These are phyloP conservation scores for Lagenorhynchus albirostris DNA, from an alignment of 2,113 vertebrate genomes.

Conservation along the genomic window DNA sequence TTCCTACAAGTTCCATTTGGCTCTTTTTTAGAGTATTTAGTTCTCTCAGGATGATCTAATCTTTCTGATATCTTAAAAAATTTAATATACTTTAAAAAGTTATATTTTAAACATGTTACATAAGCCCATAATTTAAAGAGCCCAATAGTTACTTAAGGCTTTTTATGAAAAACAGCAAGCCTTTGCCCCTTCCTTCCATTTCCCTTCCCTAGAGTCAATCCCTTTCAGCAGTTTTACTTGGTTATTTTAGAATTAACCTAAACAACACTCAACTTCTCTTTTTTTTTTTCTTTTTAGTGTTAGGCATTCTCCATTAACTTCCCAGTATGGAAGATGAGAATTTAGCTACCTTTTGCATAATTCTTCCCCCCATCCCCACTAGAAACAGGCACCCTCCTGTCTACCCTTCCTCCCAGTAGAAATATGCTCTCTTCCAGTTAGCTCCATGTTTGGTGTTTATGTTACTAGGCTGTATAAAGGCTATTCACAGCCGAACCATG, in stretches of 20 bases:
- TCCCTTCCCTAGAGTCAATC: neutral
- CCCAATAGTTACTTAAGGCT: neutral
- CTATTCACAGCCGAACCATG: neutral
- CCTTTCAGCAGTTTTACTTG: neutral
- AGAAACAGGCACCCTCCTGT: neutral
- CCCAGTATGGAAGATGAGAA: neutral
- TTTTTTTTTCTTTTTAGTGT: neutral
- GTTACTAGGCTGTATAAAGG: neutral
- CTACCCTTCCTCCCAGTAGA: neutral
- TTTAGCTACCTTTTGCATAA: neutral
- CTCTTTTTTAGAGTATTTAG: neutral
- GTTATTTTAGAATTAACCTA: neutral
- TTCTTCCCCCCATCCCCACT: neutral
- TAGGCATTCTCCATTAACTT: neutral
- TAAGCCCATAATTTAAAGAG: neutral
- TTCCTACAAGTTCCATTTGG: neutral
- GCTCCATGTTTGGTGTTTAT: neutral
- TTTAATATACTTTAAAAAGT: neutral
- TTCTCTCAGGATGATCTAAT: neutral
- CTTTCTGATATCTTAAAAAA: neutral
- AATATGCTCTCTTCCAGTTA: neutral
- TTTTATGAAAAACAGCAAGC: neutral
- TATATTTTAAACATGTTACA: neutral
- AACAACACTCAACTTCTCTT: neutral
- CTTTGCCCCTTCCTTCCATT: neutral